Evolutionary conservation across 1,140 invertebrate species (phyloP).

Genomic region (Ericerus pela): DNA sequence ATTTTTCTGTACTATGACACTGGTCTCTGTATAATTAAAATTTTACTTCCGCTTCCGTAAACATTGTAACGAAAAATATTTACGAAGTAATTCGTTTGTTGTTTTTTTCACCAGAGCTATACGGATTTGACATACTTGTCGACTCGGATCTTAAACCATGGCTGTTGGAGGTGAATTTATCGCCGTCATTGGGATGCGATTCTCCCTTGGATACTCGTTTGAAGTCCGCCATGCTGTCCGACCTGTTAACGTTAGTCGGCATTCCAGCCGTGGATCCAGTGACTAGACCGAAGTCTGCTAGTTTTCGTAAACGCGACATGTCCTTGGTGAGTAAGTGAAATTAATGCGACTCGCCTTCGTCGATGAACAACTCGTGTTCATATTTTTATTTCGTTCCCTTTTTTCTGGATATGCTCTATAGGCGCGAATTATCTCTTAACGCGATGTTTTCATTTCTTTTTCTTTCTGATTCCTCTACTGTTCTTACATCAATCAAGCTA

Average conservation of each 20-base stretch:
- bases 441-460: not conserved
- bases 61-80: not conserved
- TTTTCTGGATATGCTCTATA: not conserved
- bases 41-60: not conserved
- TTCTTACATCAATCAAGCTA: no score
- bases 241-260: constrained; percentile 78
- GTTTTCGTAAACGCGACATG: constrained; percentile 7
- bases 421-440: not conserved
- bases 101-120: constrained; percentile 56
- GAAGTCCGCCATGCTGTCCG: constrained; percentile 78
- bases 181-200: constrained; percentile 84
- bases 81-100: not conserved
- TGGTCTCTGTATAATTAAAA: not conserved
- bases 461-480: no score
- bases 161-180: constrained; percentile 85
- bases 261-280: constrained; percentile 60
- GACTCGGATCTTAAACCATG: constrained; percentile 83
- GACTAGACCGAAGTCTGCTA: constrained; percentile 30
- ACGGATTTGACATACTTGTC: constrained; percentile 90
- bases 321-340: not conserved
- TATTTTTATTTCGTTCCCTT: not conserved
- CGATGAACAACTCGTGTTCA: not conserved
- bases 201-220: constrained; percentile 80
- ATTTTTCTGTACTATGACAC: no score
- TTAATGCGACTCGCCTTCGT: not conserved